These are phyloP conservation scores for Sarcophaga variegata DNA, from an alignment of 2,888 invertebrate genomes.

Conservation along the genomic window DNA sequence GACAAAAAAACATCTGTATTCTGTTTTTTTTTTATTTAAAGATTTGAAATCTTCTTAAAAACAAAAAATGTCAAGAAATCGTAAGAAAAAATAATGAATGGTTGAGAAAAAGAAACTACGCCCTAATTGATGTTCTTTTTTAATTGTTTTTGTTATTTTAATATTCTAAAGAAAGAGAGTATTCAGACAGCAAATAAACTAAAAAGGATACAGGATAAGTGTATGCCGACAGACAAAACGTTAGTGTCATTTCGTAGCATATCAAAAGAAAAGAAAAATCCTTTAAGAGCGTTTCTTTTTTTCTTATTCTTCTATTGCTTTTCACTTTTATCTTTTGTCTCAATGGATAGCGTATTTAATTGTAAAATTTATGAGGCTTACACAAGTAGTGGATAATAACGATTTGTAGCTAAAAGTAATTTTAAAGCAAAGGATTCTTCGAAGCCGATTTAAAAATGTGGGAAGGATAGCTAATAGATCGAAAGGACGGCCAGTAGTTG, in stretches of 20 bases:
- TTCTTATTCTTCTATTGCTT: not conserved
- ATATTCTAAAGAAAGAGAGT: not conserved
- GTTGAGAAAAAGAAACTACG: slow-evolving; percentile 24
- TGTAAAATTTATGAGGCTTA: slow-evolving; percentile 18
- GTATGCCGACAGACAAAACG: not conserved
- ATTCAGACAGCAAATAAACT: not conserved
- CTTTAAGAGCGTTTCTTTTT: not conserved
- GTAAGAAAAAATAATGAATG: not conserved
- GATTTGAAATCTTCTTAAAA: slow-evolving; percentile 13
- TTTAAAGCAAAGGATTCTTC: not conserved
- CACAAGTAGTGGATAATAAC: not conserved
- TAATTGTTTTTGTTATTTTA: slow-evolving; percentile 3
- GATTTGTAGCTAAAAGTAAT: not conserved
- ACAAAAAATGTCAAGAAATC: slow-evolving; percentile 30
- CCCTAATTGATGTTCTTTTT: slow-evolving; percentile 52
- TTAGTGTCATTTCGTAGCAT: slow-evolving; percentile 23
- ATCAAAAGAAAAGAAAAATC: slow-evolving; percentile 9
- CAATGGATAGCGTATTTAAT: slow-evolving; percentile 21
- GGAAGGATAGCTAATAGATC: no score
- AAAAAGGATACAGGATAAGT: slow-evolving; percentile 15
- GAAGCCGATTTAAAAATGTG: no score
- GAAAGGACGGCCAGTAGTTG: no score
- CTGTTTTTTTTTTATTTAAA: not conserved
- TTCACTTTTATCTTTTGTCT: slow-evolving; percentile 6
- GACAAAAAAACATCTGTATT: slow-evolving; percentile 25